A percentile compares a stretch with the other conserved stretches of the same genome.
Evolutionary conservation across 2,888 invertebrate species (phyloP).

Genomic region (Agrotis segetum): DNA sequence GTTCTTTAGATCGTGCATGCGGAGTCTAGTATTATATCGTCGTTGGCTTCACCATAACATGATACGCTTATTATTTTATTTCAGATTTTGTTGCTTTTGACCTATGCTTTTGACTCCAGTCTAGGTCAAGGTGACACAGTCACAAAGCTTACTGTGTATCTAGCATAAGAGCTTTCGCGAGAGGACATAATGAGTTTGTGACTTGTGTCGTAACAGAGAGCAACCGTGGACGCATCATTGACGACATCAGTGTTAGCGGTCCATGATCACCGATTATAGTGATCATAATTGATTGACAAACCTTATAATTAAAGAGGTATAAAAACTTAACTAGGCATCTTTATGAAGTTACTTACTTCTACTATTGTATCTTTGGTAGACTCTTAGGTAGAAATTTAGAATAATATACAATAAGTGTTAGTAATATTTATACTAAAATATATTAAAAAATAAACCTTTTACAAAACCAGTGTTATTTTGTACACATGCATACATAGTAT

Average conservation of each 20-base stretch:
- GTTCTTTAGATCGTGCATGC: no score
- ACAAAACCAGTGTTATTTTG: conserved; percentile 66
- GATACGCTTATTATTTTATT: neutral
- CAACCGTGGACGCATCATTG: neutral
- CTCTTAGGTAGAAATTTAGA: conserved; percentile 54
- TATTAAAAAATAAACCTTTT: conserved; percentile 29
- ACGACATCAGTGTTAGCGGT: neutral
- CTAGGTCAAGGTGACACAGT: no score
- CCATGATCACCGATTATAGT: conserved; percentile 8
- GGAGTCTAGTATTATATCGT: no score
- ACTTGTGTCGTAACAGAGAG: neutral
- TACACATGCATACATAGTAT: conserved; percentile 35
- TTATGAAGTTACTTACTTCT: conserved; percentile 18
- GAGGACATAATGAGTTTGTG: neutral
- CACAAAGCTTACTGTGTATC: neutral
- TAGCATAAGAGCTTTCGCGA: neutral
- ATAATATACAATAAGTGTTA: conserved; percentile 20
- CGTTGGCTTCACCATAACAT: no score
- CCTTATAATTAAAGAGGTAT: conserved; percentile 22
- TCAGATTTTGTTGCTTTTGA: no score
- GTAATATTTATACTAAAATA: conserved; percentile 20
- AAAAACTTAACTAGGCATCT: conserved; percentile 39
- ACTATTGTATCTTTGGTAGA: conserved; percentile 58
- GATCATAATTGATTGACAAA: conserved; percentile 24
- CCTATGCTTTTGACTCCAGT: no score